phyloP scores from a whole-genome alignment of 2,113 vertebrate genomes.

The Peromyscus polionotus region DNA sequence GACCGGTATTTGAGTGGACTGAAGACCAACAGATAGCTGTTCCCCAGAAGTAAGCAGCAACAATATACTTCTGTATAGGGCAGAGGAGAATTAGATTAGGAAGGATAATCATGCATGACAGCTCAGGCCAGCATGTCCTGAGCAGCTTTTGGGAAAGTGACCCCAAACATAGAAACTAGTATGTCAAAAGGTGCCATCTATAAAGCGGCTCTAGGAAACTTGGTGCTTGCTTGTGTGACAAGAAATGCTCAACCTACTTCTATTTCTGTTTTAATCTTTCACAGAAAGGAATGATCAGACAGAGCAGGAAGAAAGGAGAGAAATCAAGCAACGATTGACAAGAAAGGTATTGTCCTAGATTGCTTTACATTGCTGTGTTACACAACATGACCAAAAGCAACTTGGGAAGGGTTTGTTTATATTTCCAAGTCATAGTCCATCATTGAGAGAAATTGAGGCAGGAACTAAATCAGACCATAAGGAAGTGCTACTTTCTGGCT shows the following conservation, averaged over 20 bases:
- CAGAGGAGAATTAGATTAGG: background rate
- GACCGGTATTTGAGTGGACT: background rate
- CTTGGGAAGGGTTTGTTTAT: background rate
- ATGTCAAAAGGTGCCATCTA: background rate
- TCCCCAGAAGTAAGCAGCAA: background rate
- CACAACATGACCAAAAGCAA: background rate
- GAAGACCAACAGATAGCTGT: background rate
- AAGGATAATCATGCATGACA: background rate
- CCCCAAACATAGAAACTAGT: too few relatives aligned
- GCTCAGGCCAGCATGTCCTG: background rate
- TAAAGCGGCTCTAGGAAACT: background rate
- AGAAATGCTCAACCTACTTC: background rate
- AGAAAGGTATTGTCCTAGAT: constrained; percentile 93
- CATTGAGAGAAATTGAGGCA: background rate
- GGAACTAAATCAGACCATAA: background rate
- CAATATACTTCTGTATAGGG: background rate
- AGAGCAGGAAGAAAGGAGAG: constrained; percentile 97
- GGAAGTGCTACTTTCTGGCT: background rate
- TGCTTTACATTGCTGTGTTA: background rate
- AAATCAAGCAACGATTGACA: constrained; percentile 98
- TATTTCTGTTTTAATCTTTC: constrained; percentile 57
- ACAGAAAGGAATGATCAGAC: constrained; percentile 98
- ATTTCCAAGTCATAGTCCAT: background rate
- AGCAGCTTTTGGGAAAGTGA: background rate
- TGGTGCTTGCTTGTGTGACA: background rate